Conservation (phyloP, 2,797 vertebrate genomes). For the Cyclopterus lumpus region DNA sequence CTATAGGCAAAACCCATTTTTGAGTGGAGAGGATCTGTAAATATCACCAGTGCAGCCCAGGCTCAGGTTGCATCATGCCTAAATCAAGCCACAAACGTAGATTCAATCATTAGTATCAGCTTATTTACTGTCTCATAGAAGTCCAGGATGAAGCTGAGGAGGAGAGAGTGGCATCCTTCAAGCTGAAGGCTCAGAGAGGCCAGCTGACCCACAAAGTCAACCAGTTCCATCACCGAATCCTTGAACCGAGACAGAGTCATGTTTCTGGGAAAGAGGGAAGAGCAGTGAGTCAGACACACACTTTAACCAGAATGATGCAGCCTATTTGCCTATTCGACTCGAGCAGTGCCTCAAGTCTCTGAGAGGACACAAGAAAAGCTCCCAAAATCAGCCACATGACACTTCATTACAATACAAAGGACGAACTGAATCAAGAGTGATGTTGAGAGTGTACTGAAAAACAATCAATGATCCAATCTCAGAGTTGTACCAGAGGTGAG, state of each 20-base stretch:
- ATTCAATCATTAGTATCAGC: not conserved
- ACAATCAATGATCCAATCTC: constrained; percentile 27
- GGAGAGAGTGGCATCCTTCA: constrained; percentile 85
- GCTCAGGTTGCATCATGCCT: not conserved
- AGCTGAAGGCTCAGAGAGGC: constrained; percentile 86
- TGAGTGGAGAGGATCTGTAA: not conserved
- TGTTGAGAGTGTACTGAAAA: constrained; percentile 14
- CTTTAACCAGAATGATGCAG: not conserved
- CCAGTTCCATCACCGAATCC: constrained; percentile 86
- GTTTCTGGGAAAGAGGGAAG: constrained; percentile 79
- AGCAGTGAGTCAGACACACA: constrained; percentile 32
- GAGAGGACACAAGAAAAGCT: constrained; percentile 37
- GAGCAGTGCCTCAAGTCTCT: constrained; percentile 27
- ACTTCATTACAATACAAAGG: constrained; percentile 12
- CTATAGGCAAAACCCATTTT: not conserved
- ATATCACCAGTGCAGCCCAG: not conserved
- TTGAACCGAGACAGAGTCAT: constrained; percentile 87
- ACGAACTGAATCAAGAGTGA: constrained; percentile 27
- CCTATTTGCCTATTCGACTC: constrained; percentile 18
- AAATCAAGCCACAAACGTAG: not conserved
- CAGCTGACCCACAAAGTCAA: constrained; percentile 88
- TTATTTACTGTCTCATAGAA: constrained; percentile 92
- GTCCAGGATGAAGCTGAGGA: constrained; percentile 91
- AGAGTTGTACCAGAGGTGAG: constrained; percentile 12
- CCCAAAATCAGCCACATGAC: constrained; percentile 33